phyloP scores from a whole-genome alignment of 2,113 vertebrate species.

The Microtus ochrogaster region DNA sequence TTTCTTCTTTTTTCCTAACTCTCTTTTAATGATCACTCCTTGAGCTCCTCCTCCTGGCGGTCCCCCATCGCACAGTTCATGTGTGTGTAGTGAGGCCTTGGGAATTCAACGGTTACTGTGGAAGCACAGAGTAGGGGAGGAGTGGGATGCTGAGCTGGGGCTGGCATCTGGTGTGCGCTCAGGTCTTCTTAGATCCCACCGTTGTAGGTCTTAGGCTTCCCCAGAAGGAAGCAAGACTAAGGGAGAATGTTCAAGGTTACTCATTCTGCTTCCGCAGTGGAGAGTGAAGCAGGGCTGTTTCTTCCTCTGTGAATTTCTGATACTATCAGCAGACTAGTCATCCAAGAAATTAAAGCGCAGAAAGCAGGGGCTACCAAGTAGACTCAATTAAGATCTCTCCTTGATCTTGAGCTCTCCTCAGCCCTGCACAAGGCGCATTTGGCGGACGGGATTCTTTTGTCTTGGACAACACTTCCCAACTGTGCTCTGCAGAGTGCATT shows the following conservation, averaged over 20 bases:
- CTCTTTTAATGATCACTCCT: background rate
- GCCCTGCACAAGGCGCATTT: constrained; percentile 31
- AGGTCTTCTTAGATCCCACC: background rate
- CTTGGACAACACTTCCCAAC: background rate
- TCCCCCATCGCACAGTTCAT: fast-evolving
- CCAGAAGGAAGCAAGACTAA: background rate
- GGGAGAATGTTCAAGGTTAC: constrained; percentile 3
- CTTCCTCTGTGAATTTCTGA: constrained; percentile 14
- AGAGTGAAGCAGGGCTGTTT: constrained; percentile 18
- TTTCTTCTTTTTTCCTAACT: constrained; percentile 6
- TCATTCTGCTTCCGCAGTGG: constrained; percentile 7
- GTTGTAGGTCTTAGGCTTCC: background rate
- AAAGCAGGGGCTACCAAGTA: background rate
- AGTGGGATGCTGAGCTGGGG: background rate
- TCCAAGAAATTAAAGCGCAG: constrained; percentile 72
- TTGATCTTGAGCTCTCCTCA: constrained; percentile 22
- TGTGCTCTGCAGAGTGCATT: background rate
- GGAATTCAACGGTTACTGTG: background rate
- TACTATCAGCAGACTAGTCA: constrained; percentile 65
- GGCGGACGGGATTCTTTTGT: constrained; percentile 41
- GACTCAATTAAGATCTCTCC: constrained; percentile 59
- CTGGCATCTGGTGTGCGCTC: background rate
- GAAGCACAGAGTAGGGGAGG: background rate
- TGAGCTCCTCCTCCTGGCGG: background rate
- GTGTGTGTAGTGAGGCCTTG: background rate